A percentile compares a stretch with the other conserved stretches of the same genome.
Conservation (phyloP, 2,797 vertebrate species). For the Malacoraja senta region DNA sequence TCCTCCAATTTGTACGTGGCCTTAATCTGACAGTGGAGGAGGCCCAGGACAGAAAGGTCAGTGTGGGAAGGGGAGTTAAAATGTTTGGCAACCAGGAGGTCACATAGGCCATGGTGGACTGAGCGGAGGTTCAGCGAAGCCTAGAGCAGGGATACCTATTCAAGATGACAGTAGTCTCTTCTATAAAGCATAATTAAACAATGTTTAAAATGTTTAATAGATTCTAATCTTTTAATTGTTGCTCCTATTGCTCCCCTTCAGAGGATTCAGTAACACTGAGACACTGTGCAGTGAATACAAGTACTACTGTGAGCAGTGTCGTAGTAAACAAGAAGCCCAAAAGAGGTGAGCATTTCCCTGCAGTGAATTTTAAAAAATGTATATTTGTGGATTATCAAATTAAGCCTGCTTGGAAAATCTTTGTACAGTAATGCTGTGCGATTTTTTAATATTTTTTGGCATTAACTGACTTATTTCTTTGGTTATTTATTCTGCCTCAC, state of each 20-base stretch:
- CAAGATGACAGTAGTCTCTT: neutral
- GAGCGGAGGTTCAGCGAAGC: too few relatives aligned
- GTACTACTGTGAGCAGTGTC: slow-evolving; percentile 87
- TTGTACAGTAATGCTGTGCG: neutral
- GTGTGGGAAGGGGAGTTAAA: too few relatives aligned
- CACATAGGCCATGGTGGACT: too few relatives aligned
- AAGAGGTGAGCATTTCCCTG: slow-evolving; percentile 64
- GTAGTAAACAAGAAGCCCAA: slow-evolving; percentile 87
- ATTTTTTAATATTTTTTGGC: too few relatives aligned
- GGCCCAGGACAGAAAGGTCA: too few relatives aligned
- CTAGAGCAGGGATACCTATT: too few relatives aligned
- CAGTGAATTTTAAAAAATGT: neutral
- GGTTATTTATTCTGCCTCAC: neutral
- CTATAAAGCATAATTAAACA: neutral
- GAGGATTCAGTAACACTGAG: slow-evolving; percentile 86
- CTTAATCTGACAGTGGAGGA: too few relatives aligned
- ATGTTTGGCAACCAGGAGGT: too few relatives aligned
- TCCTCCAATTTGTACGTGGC: too few relatives aligned
- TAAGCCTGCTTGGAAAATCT: neutral
- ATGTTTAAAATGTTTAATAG: neutral
- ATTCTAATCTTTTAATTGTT: neutral
- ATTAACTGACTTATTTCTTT: neutral
- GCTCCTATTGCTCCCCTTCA: slow-evolving; percentile 47
- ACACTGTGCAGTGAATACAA: slow-evolving; percentile 85
- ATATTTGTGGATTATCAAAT: neutral